Base-by-base conservation (phyloP, 2,888 invertebrate species). In the Megalurothrips usitatus region DNA sequence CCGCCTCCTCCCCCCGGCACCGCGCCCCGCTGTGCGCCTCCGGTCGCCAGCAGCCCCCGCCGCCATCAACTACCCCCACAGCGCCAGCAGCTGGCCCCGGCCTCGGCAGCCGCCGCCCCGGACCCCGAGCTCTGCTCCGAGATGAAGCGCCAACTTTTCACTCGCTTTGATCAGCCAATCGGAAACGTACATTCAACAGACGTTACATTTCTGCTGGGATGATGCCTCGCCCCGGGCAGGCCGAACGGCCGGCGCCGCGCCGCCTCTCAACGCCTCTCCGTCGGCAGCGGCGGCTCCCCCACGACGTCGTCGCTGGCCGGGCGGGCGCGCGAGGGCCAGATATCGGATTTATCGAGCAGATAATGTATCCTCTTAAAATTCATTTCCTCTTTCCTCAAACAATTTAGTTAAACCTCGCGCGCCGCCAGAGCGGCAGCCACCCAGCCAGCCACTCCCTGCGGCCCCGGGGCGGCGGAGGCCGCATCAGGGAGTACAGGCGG, bases 311-410 rank as follows among this genome's bases (percentile, higher is more conserved):
- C 6, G 14, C 17, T 52, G 52, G 58, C 19, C 0, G 58, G 58
- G 14, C 6, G 58, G 58, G 58, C 14, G n/a, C 14, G n/a, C 14
- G 4, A n/a, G 58, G 12, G 23, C 68, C 68, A 75, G 68, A 75
- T 75, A 75, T 75, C 68, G 68, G 68, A 75, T 75, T 26, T 75
- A 75, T 75, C 68, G 68, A 75, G 23, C 68, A 75, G 68, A 75
- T 75, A 75, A 75, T 75, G 68, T 75, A 75, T 75, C 68, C 68
- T 75, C 68, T 75, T 26, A 75, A 75, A 75, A 75, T 75, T 75
- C 68, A 75, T 75, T 75, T 75, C 26, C 68, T 75, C 68, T 23
- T 12, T 26, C 68, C 68, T 75, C 68, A 75, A 75, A 75, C 68
- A 75, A 75, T 75, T 75, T 75, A 75, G 68, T 75, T 75, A 75